phyloP scores from a whole-genome alignment of 2,797 vertebrate species.

The Fistularia tabacaria region DNA sequence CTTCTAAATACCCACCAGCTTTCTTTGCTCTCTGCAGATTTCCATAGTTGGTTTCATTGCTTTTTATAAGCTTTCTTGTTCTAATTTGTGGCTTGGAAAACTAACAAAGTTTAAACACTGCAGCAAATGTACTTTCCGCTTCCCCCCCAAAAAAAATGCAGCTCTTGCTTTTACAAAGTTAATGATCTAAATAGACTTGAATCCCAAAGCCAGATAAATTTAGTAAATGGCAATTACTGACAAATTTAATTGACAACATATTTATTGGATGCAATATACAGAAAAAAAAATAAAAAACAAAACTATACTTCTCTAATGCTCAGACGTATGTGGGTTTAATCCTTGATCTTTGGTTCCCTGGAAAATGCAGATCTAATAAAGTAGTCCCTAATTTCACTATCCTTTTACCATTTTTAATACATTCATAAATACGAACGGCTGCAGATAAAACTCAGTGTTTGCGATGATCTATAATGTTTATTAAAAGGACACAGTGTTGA shows the following conservation, averaged over 20 bases:
- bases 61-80: slow-evolving; percentile 67
- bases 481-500: too few relatives aligned
- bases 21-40: slow-evolving; percentile 61
- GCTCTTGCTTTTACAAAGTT: slow-evolving; percentile 61
- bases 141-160: slow-evolving; percentile 23
- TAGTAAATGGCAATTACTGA: slow-evolving; percentile 37
- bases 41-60: slow-evolving; percentile 62
- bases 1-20: slow-evolving; percentile 63
- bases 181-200: slow-evolving; percentile 60
- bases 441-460: too few relatives aligned
- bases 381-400: too few relatives aligned
- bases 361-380: too few relatives aligned
- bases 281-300: too few relatives aligned
- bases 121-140: slow-evolving; percentile 53
- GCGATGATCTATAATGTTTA: too few relatives aligned
- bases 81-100: slow-evolving; percentile 61
- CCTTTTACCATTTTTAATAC: too few relatives aligned
- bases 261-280: too few relatives aligned
- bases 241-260: background rate
- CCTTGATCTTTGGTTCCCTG: too few relatives aligned
- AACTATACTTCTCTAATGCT: too few relatives aligned
- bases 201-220: slow-evolving; percentile 46
- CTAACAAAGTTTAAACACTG: slow-evolving; percentile 64
- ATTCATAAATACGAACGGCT: too few relatives aligned
- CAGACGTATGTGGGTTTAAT: too few relatives aligned